Evolutionary conservation across 2,888 invertebrate genomes (phyloP).

Genomic region (Dicycla oo): DNA sequence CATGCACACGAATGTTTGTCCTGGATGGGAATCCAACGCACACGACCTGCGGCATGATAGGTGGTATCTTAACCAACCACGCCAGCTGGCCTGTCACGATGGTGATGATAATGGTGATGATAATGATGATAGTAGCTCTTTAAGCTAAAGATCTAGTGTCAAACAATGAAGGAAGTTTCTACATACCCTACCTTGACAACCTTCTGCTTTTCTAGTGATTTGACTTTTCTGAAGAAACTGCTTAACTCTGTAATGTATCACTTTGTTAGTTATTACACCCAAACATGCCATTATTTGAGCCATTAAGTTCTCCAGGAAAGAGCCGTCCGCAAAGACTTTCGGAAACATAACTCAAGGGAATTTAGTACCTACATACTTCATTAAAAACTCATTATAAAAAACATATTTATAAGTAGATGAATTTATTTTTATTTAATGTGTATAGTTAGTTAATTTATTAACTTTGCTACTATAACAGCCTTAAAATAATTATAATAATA

Average conservation of each 20-base stretch:
- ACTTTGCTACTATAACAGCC: too few species aligned
- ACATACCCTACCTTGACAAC: neutral
- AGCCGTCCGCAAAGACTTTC: neutral
- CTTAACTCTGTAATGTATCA: slow-evolving; percentile 37
- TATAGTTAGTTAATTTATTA: neutral
- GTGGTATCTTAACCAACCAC: too few species aligned
- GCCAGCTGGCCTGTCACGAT: too few species aligned
- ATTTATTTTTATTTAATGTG: neutral
- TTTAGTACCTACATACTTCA: slow-evolving; percentile 25
- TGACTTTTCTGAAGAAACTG: slow-evolving; percentile 22
- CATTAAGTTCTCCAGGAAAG: slow-evolving; percentile 41
- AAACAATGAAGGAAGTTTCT: neutral
- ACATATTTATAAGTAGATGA: neutral
- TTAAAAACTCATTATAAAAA: slow-evolving; percentile 48
- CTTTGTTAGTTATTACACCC: slow-evolving; percentile 51
- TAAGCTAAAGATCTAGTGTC: neutral
- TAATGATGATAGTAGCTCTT: too few species aligned
- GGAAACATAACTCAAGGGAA: slow-evolving; percentile 17
- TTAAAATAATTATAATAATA: too few species aligned
- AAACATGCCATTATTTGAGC: slow-evolving; percentile 47
- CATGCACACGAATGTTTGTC: too few species aligned
- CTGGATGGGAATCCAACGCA: too few species aligned
- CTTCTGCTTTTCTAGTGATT: neutral
- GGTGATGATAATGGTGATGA: too few species aligned
- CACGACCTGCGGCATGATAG: too few species aligned